Evolutionary conservation across 2,888 invertebrate species (phyloP), one percentile per base, ranked within the genome.

Genomic region (Odontocerum albicorne): DNA sequence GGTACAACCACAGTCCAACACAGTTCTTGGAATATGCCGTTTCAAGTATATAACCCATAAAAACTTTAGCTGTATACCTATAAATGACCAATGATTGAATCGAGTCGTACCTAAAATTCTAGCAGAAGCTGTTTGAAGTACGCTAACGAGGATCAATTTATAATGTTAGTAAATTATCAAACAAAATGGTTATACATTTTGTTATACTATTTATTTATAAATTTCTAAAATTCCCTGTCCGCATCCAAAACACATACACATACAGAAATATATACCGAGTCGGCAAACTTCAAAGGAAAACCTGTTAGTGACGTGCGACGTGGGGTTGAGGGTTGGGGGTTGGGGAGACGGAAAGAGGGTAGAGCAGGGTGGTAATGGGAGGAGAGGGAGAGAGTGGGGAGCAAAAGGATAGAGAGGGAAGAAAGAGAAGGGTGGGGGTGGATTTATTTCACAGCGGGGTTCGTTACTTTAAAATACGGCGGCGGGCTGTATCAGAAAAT

Each of bases 281-380:
- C 54, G 57, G 54, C 27, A 22, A 36, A 58, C 58, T 55, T 58
- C 58, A 58, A 58, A 58, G 58, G 50, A 54, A 50, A 55, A 49
- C 58, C 58, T 58, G 58, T 47, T 44, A 49, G 50, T 58, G 58
- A 58, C 58, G 58, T 50, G 50, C 46, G 32, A 22, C 16, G 44
- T 20, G 33, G 45, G 20, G 17, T 31, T 17, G 32, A 16, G 19
- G 17, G 31, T 31, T 17, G 31, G 19, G 45, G 4, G 21, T 4
- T 16, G 27, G 43, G 22, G 22, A 43, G 20, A 16, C 16, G 27
- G 27, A 27, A 10, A 10, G 27, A 7, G 27, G 35, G 35, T 4
- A 35, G 8, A 10, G 4, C 4, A 12, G 4, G 13, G 7, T 4
- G 35, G 13, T n/a, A n/a, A 46, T 40, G 35, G 22, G 44, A 32